Percentiles rank a stretch among this genome's conserved stretches.
phyloP scores from a whole-genome alignment of 2,888 invertebrate genomes.

The Macaria notata region DNA sequence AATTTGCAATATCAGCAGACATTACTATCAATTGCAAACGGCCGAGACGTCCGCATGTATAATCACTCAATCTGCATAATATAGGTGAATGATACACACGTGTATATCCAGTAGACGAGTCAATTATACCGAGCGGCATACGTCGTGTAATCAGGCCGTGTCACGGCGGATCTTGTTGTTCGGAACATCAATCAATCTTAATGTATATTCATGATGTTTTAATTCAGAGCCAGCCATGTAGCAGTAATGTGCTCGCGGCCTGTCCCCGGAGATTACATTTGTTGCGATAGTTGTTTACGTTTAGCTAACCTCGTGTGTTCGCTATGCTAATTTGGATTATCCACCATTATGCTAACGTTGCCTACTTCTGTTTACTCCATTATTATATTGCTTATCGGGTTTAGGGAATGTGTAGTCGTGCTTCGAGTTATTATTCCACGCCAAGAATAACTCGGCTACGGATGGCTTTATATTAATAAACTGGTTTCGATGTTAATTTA shows the following conservation, averaged over 20 bases:
- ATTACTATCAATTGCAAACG: no score
- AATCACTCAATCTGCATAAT: no score
- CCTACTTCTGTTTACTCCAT: slow-evolving; percentile 4
- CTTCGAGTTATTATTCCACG: neutral
- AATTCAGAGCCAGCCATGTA: slow-evolving; percentile 26
- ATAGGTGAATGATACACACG: no score
- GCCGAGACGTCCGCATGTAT: no score
- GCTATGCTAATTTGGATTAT: slow-evolving; percentile 19
- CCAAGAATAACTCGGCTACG: no score
- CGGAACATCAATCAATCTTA: slow-evolving; percentile 31
- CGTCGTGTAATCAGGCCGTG: slow-evolving; percentile 7
- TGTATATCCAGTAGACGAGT: neutral
- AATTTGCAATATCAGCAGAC: no score
- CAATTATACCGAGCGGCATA: neutral
- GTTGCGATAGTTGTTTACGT: slow-evolving; percentile 31
- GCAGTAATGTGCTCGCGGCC: slow-evolving; percentile 23
- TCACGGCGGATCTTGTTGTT: slow-evolving; percentile 15
- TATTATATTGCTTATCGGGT: neutral
- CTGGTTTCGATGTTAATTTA: no score
- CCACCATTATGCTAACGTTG: slow-evolving; percentile 9
- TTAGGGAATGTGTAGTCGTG: neutral
- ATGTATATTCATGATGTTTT: slow-evolving; percentile 33
- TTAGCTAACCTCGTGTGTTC: slow-evolving; percentile 8
- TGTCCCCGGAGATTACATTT: slow-evolving; percentile 33
- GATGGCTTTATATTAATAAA: no score